Evolutionary conservation across 2,888 invertebrate genomes (phyloP).

Genomic region (Boloria euphrosyne): DNA sequence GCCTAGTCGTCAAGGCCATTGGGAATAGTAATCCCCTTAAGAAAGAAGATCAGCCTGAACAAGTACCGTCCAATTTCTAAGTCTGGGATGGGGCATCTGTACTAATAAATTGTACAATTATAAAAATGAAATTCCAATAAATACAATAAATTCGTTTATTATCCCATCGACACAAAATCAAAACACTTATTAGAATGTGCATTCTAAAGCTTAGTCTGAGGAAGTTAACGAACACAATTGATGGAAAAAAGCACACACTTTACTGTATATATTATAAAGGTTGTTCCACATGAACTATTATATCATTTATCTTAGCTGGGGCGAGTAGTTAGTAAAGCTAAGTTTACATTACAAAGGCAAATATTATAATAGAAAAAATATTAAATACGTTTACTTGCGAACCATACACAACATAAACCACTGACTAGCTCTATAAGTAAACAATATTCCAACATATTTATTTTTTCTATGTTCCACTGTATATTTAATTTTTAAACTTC

Average conservation of each 20-base stretch:
- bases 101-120: too few relatives aligned
- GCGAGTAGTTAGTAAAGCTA: background rate
- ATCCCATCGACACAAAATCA: background rate
- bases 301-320: background rate
- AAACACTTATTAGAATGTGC: background rate
- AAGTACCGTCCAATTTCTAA: too few relatives aligned
- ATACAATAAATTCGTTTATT: conserved; percentile 9
- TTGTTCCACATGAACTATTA: background rate
- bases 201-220: conserved; percentile 7
- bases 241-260: conserved; percentile 11
- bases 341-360: background rate
- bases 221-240: conserved; percentile 12
- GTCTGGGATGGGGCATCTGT: too few relatives aligned
- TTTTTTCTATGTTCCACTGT: too few relatives aligned
- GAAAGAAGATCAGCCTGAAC: too few relatives aligned
- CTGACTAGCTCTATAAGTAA: too few relatives aligned
- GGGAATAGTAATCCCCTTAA: too few relatives aligned
- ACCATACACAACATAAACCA: too few relatives aligned
- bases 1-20: too few relatives aligned
- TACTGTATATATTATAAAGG: background rate
- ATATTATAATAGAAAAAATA: background rate
- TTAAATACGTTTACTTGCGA: background rate
- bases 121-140: conserved; percentile 7
- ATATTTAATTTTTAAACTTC: too few relatives aligned
- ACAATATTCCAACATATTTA: too few relatives aligned